phyloP scores from a whole-genome alignment of 2,888 invertebrate genomes.

The Bellardia bayeri region DNA sequence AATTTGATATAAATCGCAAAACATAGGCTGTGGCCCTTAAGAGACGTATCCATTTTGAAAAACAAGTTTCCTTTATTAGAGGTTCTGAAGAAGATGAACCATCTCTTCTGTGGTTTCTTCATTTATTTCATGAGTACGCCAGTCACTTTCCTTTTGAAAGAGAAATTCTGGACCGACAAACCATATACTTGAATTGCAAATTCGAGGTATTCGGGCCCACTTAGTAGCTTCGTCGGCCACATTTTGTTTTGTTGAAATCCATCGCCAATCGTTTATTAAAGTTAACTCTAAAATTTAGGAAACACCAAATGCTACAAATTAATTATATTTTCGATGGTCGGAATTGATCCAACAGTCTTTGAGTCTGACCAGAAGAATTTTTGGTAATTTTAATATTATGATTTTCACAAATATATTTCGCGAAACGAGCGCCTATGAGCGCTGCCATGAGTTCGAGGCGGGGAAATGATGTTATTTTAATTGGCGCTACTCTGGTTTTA shows the following conservation, averaged over 20 bases:
- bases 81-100: background rate
- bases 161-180: constrained; percentile 20
- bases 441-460: too few relatives aligned
- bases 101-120: constrained; percentile 12
- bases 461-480: too few relatives aligned
- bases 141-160: background rate
- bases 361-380: background rate
- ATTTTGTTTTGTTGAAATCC: constrained; percentile 45
- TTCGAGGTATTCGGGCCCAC: constrained; percentile 21
- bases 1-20: background rate
- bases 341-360: constrained; percentile 23
- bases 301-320: constrained; percentile 35
- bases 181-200: background rate
- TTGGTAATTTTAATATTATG: background rate
- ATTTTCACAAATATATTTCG: background rate
- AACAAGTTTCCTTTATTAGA: background rate
- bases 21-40: constrained; percentile 14
- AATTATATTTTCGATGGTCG: constrained; percentile 25
- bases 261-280: constrained; percentile 32
- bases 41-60: constrained; percentile 47
- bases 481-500: too few relatives aligned
- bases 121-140: constrained; percentile 3
- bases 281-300: constrained; percentile 2
- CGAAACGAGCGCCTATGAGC: background rate
- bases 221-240: constrained; percentile 64